These are phyloP conservation scores for Rallus crepitans DNA, from an alignment of 2,797 vertebrate genomes.

Conservation along the genomic window DNA sequence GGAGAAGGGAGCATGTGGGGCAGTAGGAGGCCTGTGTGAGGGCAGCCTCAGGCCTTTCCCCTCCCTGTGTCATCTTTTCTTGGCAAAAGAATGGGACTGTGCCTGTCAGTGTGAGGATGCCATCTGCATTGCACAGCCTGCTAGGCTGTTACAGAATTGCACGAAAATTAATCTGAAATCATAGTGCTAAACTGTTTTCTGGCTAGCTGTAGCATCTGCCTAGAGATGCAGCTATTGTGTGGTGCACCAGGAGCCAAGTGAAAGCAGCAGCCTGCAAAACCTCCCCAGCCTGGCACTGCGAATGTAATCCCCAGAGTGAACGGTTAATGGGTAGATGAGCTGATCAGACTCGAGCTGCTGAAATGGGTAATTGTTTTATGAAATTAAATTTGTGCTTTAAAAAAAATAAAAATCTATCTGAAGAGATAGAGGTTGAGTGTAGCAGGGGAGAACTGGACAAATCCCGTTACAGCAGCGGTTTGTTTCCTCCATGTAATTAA, in stretches of 20 bases:
- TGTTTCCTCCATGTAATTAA: constrained; percentile 39
- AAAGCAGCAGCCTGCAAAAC: not conserved
- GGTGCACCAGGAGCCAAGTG: accelerated
- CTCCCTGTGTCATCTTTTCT: not conserved
- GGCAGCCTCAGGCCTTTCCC: not conserved
- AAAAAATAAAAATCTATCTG: not conserved
- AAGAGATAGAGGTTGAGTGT: not conserved
- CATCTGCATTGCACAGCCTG: constrained; percentile 19
- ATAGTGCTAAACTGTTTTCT: not conserved
- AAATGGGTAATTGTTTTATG: constrained; percentile 16
- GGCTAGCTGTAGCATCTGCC: accelerated
- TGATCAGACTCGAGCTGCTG: not conserved
- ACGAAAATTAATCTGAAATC: not conserved
- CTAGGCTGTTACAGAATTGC: constrained; percentile 16
- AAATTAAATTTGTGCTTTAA: constrained; percentile 5
- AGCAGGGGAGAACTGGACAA: not conserved
- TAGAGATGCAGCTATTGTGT: not conserved
- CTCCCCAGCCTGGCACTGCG: not conserved
- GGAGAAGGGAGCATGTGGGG: accelerated
- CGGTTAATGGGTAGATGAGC: not conserved
- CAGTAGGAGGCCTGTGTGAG: not conserved
- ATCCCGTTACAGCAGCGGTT: not conserved
- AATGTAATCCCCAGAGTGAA: not conserved
- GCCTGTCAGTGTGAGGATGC: constrained; percentile 7
- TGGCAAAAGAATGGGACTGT: not conserved